phyloP scores from a whole-genome alignment of 1,140 invertebrate genomes.

The Acromyrmex echinatior region DNA sequence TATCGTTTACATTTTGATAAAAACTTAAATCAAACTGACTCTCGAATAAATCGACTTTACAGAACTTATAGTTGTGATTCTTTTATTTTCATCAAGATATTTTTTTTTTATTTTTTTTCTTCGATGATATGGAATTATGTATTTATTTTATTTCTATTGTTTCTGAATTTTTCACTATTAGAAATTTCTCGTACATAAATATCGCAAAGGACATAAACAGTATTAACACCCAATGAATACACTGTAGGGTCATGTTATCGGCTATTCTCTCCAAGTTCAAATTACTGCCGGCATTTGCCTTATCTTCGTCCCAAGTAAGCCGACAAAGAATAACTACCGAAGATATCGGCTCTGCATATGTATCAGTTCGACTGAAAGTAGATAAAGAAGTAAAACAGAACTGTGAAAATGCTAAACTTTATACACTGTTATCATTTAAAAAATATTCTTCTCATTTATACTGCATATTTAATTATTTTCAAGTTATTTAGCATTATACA shows the following conservation, averaged over 20 bases:
- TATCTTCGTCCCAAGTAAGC: slow-evolving; percentile 83
- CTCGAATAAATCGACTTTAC: background rate
- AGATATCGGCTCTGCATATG: slow-evolving; percentile 86
- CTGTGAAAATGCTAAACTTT: slow-evolving; percentile 6
- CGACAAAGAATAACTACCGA: slow-evolving; percentile 82
- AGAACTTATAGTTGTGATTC: background rate
- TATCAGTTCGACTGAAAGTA: slow-evolving; percentile 81
- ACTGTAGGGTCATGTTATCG: slow-evolving; percentile 64
- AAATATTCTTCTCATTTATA: background rate
- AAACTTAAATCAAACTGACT: background rate
- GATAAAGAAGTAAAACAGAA: slow-evolving; percentile 78
- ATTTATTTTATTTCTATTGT: background rate
- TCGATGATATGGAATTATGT: background rate
- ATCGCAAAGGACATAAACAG: slow-evolving; percentile 41
- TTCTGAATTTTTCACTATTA: background rate
- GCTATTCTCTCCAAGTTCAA: slow-evolving; percentile 74
- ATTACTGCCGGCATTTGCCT: slow-evolving; percentile 82
- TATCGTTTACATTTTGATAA: background rate
- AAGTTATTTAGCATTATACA: background rate
- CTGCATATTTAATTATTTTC: background rate
- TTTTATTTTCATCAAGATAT: background rate
- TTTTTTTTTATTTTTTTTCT: background rate
- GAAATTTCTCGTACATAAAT: slow-evolving; percentile 15
- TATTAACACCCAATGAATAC: slow-evolving; percentile 59
- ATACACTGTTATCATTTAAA: background rate